Evolutionary conservation across 2,113 vertebrate species (phyloP).

Genomic region (Numenius arquata): DNA sequence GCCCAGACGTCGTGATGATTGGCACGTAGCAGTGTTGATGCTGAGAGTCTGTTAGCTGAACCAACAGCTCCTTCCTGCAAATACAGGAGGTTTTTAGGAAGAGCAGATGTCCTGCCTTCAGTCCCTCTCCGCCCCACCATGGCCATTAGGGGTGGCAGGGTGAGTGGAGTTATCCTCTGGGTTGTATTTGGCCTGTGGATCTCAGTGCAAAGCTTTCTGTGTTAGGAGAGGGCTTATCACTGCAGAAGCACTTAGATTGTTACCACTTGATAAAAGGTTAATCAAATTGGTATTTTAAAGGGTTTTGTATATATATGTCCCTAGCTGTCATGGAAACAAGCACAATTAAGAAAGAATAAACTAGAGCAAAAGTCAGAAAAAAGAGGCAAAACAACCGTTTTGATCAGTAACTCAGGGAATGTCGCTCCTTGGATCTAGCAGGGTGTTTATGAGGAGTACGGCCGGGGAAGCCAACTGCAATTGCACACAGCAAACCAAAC

Average conservation of each 20-base stretch:
- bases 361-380: background rate
- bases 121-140: fast-evolving
- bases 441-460: background rate
- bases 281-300: background rate
- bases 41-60: background rate
- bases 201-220: background rate
- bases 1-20: background rate
- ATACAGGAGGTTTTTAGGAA: background rate
- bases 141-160: background rate
- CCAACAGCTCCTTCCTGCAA: background rate
- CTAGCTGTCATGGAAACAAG: background rate
- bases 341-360: background rate
- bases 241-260: background rate
- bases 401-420: background rate
- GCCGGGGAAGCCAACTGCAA: background rate
- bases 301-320: background rate
- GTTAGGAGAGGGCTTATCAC: background rate
- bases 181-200: background rate
- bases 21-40: background rate
- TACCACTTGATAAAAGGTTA: background rate
- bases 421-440: background rate
- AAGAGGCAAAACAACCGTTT: background rate
- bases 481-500: background rate
- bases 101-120: background rate
- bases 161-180: background rate